Evolutionary conservation across 2,797 vertebrate species (phyloP).

Genomic region (Pelobates cultripes): DNA sequence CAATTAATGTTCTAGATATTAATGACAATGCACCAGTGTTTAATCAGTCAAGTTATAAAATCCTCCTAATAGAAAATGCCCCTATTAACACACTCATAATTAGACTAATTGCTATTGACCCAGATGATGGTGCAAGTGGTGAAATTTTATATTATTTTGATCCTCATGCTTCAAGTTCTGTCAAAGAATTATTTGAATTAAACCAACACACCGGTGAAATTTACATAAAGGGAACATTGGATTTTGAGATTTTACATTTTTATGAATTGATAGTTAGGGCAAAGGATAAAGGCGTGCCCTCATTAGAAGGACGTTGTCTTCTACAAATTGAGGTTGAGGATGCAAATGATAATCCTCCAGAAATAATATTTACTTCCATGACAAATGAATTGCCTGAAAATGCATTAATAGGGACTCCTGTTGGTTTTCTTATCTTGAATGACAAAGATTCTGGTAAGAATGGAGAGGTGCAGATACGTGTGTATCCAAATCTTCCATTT

Average conservation of each 20-base stretch:
- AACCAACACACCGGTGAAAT: conserved; percentile 25
- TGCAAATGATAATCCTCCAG: conserved; percentile 49
- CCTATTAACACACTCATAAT: conserved; percentile 46
- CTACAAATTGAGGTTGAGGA: conserved; percentile 60
- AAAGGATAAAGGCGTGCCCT: conserved; percentile 57
- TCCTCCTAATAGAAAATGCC: conserved; percentile 49
- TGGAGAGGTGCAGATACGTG: conserved; percentile 74
- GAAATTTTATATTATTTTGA: conserved; percentile 48
- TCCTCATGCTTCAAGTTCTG: neutral
- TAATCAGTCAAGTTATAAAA: conserved; percentile 50
- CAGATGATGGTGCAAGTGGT: conserved; percentile 59
- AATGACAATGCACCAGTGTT: conserved; percentile 68
- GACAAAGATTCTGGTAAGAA: conserved; percentile 38
- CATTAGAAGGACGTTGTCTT: conserved; percentile 59
- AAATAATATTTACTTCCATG: conserved; percentile 19
- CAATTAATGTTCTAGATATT: conserved; percentile 63
- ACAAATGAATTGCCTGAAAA: conserved; percentile 54
- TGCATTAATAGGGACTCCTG: conserved; percentile 21
- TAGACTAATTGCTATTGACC: conserved; percentile 58
- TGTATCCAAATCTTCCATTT: conserved; percentile 84
- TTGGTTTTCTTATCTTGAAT: conserved; percentile 13
- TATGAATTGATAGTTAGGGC: conserved; percentile 33
- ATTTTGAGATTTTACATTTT: conserved; percentile 26
- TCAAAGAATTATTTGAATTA: conserved; percentile 15
- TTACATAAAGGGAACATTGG: neutral